phyloP scores from a whole-genome alignment of 2,113 vertebrate genomes.

The Synchiropus splendidus region DNA sequence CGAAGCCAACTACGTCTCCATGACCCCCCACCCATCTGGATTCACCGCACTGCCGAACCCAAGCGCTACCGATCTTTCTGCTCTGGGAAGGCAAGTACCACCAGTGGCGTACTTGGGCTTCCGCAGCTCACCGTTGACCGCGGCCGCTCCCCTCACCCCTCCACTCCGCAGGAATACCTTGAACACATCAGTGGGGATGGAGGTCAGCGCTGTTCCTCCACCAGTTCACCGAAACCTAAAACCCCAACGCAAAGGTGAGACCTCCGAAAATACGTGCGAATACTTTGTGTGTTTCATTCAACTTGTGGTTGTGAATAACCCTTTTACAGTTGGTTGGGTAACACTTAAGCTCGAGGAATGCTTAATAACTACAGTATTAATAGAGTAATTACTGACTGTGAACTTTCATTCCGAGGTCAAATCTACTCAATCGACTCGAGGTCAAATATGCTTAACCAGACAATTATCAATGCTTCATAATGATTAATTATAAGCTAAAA shows the following conservation, averaged over 20 bases:
- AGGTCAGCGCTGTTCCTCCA: slow-evolving; percentile 26
- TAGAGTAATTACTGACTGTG: too few species aligned
- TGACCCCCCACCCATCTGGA: slow-evolving; percentile 34
- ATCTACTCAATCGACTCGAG: too few species aligned
- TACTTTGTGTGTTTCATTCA: not conserved
- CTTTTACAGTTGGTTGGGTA: too few species aligned
- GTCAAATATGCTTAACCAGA: too few species aligned
- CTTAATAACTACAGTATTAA: too few species aligned
- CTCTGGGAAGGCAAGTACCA: slow-evolving; percentile 46
- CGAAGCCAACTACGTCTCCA: slow-evolving; percentile 47
- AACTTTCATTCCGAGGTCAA: too few species aligned
- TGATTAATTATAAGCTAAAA: too few species aligned
- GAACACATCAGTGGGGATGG: not conserved
- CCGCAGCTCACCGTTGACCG: slow-evolving; percentile 20
- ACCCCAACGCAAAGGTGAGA: slow-evolving; percentile 38
- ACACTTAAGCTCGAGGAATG: too few species aligned
- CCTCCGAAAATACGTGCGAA: not conserved
- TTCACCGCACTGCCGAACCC: slow-evolving; percentile 3
- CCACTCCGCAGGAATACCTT: slow-evolving; percentile 14
- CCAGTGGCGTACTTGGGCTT: slow-evolving; percentile 52
- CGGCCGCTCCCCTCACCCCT: slow-evolving; percentile 13
- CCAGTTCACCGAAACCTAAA: slow-evolving; percentile 56
- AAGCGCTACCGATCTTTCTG: slow-evolving; percentile 9
- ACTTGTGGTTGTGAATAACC: not conserved
- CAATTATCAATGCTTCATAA: too few species aligned